Evolutionary conservation across 2,113 vertebrate species (phyloP).

Genomic region (Astur gentilis): DNA sequence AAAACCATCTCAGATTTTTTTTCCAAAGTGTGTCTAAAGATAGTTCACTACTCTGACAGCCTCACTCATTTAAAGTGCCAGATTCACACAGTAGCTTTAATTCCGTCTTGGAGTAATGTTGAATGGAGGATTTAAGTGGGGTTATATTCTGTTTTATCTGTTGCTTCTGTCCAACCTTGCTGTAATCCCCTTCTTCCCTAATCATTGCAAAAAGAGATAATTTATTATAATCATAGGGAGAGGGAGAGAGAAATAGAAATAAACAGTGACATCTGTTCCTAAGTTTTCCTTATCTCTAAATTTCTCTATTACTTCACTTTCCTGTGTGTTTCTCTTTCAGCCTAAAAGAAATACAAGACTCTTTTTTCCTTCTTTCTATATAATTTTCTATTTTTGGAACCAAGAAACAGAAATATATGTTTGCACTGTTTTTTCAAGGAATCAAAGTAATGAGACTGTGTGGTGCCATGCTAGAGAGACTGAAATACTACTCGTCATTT

Average conservation of each 20-base stretch:
- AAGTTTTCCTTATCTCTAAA: background rate
- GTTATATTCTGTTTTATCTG: background rate
- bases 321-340: background rate
- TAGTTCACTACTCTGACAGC: background rate
- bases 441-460: background rate
- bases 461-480: background rate
- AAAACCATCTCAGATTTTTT: background rate
- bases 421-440: background rate
- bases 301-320: background rate
- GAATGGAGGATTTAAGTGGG: background rate
- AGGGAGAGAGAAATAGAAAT: background rate
- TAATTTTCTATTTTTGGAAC: background rate
- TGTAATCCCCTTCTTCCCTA: conserved; percentile 2
- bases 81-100: background rate
- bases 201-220: background rate
- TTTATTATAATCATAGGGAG: background rate
- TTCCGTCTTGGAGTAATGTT: background rate
- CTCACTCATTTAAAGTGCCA: background rate
- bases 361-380: background rate
- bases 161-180: conserved; percentile 1
- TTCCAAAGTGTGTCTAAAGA: background rate
- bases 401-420: background rate
- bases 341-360: background rate
- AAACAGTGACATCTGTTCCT: conserved; percentile 4
- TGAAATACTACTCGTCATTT: background rate